Conservation (phyloP, 2,888 invertebrate species). For the Torymus aiolomorphi region DNA sequence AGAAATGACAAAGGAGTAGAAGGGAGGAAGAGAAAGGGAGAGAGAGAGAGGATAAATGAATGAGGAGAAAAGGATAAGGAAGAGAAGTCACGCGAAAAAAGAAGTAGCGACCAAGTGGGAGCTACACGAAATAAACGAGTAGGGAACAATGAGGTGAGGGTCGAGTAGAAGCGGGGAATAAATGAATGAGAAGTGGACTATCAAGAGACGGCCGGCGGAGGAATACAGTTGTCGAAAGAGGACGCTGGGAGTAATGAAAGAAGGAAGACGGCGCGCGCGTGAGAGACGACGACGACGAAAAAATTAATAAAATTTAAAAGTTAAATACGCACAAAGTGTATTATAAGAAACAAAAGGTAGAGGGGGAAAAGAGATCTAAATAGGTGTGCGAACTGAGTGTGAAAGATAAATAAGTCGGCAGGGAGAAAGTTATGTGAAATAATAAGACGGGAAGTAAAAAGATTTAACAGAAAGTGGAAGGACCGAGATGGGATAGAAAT, state of each 20-base stretch:
- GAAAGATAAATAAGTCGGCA: too few relatives aligned
- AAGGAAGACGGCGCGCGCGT: too few relatives aligned
- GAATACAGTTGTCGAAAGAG: slow-evolving; percentile 1
- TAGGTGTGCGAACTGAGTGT: too few relatives aligned
- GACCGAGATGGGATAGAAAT: too few relatives aligned
- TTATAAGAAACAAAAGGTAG: too few relatives aligned
- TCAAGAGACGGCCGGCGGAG: not conserved
- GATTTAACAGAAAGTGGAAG: too few relatives aligned
- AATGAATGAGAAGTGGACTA: slow-evolving; percentile 30
- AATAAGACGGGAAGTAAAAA: too few relatives aligned
- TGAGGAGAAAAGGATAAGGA: not conserved
- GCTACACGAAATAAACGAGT: not conserved
- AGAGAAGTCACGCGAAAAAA: not conserved
- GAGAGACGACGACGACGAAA: not conserved
- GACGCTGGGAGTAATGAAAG: too few relatives aligned
- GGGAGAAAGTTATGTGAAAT: too few relatives aligned
- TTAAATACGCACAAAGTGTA: too few relatives aligned
- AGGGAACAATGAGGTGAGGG: slow-evolving; percentile 5
- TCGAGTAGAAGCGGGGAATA: slow-evolving; percentile 17
- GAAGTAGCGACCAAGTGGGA: slow-evolving; percentile 2
- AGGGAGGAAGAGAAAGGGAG: not conserved
- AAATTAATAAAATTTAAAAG: not conserved
- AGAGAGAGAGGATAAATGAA: not conserved
- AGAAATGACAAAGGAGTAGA: not conserved
- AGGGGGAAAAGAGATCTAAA: too few relatives aligned